Conservation (phyloP, 2,888 invertebrate species). For the Archips xylosteana region DNA sequence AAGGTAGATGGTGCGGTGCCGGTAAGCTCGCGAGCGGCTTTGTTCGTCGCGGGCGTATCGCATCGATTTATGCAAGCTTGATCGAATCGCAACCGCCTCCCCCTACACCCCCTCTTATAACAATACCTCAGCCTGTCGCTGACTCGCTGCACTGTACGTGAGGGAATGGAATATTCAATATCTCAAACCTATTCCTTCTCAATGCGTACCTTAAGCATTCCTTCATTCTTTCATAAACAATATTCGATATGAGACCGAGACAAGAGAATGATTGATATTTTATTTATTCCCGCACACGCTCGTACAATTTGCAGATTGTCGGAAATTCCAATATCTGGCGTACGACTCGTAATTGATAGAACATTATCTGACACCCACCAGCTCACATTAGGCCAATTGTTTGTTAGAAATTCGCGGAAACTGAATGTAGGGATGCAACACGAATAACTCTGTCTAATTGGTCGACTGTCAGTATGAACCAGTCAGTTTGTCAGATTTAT, state of each 20-base stretch:
- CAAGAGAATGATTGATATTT: constrained; percentile 18
- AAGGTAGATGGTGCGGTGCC: constrained; percentile 47
- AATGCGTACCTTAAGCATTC: constrained; percentile 29
- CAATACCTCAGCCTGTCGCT: constrained; percentile 64
- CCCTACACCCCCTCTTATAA: constrained; percentile 57
- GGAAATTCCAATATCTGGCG: constrained; percentile 23
- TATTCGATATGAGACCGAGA: constrained; percentile 23
- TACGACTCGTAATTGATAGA: constrained; percentile 3
- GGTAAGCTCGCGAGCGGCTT: constrained; percentile 73
- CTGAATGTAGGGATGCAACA: neutral
- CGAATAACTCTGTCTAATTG: constrained; percentile 2
- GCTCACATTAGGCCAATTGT: constrained; percentile 1
- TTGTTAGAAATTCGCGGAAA: neutral
- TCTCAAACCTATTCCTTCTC: constrained; percentile 39
- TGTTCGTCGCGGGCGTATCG: constrained; percentile 80
- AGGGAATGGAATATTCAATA: constrained; percentile 55
- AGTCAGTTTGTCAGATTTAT: neutral
- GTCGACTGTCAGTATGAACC: neutral
- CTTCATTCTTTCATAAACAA: constrained; percentile 40
- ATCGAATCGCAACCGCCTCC: constrained; percentile 71
- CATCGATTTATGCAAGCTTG: constrained; percentile 83
- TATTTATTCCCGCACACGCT: constrained; percentile 15
- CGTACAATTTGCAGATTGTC: constrained; percentile 5
- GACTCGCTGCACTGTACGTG: constrained; percentile 47
- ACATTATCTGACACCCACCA: constrained; percentile 3